Base-by-base conservation (phyloP, 2,113 vertebrate genomes). In the Perognathus longimembris region DNA sequence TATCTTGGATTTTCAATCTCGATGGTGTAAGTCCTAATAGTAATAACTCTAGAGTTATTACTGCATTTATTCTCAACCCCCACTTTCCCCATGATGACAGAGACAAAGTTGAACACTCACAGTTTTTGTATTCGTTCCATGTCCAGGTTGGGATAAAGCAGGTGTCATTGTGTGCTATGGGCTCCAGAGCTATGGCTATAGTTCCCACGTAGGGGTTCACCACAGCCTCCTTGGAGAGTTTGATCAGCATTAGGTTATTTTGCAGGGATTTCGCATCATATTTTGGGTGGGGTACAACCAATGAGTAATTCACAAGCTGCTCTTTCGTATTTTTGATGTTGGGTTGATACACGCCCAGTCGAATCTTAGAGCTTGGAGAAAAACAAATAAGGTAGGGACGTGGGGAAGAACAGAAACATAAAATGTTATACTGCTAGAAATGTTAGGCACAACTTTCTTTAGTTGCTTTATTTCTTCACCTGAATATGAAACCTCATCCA, bases 231-330 rank as follows among this genome's bases (percentile, higher is more conserved):
- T 10, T n/a, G 85, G 96, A 97, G 91, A 99, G 97, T 94, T 98
- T 98, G 95, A 99, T 98, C 96, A 99, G 94, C 98, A 98, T 98
- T 93, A 99, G 91, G 95, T 99, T 98, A 2, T 98, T 98, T 96
- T 98, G 97, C 97, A 98, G 96, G 87, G 42, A 91, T 73, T 94
- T 94, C 67, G 96, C 78, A 77, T 87, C 93, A 91, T 95, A 97
- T 0, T 86, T 30, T 54, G 97, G 97, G 61, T 97, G 89, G 7
- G 57, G 38, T 32, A 98, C 2, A 12, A 6, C n/a, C 66, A 92
- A 1, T 8, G 79, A 86, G 40, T 54, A 93, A 59, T 88, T 93
- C 34, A 24, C 59, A 10, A 14, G 30, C 79, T 97, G 96, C 21
- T 96, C 92, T 7, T 77, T 76, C 28, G 85, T 64, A 40, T 57